Conservation (phyloP, 2,888 invertebrate species). For the Eupithecia pulchellata region DNA sequence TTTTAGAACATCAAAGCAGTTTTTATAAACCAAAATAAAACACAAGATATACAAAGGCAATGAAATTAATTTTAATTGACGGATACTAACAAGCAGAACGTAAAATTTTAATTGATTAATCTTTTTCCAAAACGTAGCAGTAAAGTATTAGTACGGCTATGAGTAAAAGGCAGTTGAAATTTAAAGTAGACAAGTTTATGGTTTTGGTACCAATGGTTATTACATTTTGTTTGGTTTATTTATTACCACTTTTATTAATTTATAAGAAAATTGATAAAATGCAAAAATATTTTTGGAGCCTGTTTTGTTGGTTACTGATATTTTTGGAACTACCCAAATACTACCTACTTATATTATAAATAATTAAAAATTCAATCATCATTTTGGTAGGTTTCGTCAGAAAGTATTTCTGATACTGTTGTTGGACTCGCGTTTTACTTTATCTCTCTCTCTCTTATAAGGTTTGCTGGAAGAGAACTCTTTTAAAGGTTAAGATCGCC, state of each 20-base stretch:
- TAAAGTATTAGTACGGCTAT: conserved; percentile 52
- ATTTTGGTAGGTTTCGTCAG: no score
- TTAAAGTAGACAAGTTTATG: no score
- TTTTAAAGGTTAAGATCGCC: no score
- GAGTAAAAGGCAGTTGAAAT: conserved; percentile 35
- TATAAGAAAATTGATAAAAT: background rate
- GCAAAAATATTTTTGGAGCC: no score
- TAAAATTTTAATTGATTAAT: conserved; percentile 64
- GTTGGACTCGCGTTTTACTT: no score
- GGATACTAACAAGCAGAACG: conserved; percentile 59
- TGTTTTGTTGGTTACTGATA: no score
- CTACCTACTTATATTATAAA: no score
- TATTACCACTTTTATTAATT: background rate
- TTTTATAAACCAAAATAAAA: conserved; percentile 36
- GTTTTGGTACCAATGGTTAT: background rate
- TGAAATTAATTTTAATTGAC: conserved; percentile 49
- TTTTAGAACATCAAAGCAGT: conserved; percentile 32
- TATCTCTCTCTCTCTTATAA: no score
- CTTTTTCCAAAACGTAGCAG: conserved; percentile 30
- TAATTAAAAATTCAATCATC: no score
- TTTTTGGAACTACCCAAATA: no score
- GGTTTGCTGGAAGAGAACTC: no score
- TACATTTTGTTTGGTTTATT: background rate
- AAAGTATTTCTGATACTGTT: no score
- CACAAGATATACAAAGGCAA: conserved; percentile 25